Conservation (phyloP, 2,888 invertebrate genomes). For the Fabriciana adippe region DNA sequence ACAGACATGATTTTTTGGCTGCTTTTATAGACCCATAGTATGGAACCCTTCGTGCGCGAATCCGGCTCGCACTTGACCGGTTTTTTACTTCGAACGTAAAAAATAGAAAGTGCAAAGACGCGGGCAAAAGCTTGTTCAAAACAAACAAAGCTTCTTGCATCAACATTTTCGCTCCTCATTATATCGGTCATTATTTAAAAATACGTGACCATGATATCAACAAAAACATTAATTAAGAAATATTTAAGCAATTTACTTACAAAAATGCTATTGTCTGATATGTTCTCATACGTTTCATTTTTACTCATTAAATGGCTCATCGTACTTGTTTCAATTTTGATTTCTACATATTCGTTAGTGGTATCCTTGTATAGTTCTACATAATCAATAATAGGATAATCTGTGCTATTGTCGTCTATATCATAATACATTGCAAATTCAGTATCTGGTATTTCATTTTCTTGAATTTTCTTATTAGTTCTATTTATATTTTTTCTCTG, state of each 20-base stretch:
- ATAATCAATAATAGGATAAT: conserved; percentile 68
- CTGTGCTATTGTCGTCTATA: conserved; percentile 60
- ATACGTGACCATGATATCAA: neutral
- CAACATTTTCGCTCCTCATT: conserved; percentile 7
- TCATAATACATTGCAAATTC: conserved; percentile 49
- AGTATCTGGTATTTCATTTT: conserved; percentile 49
- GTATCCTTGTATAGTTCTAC: conserved; percentile 70
- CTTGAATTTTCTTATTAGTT: conserved; percentile 38
- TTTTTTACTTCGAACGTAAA: no score
- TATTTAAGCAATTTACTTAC: conserved; percentile 34
- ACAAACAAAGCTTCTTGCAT: neutral
- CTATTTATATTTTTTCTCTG: conserved; percentile 22
- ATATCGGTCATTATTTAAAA: neutral
- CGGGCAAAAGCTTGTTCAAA: conserved; percentile 4
- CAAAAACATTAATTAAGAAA: neutral
- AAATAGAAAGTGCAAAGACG: no score
- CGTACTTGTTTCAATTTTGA: conserved; percentile 35
- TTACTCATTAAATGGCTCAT: neutral
- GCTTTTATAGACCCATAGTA: no score
- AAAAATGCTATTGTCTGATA: conserved; percentile 23
- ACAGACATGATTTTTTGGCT: no score
- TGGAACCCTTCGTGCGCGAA: no score
- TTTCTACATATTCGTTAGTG: conserved; percentile 59
- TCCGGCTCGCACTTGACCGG: no score
- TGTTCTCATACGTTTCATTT: conserved; percentile 15